Base-by-base conservation (phyloP, 1,140 invertebrate species). In the Brachionus plicatilis region DNA sequence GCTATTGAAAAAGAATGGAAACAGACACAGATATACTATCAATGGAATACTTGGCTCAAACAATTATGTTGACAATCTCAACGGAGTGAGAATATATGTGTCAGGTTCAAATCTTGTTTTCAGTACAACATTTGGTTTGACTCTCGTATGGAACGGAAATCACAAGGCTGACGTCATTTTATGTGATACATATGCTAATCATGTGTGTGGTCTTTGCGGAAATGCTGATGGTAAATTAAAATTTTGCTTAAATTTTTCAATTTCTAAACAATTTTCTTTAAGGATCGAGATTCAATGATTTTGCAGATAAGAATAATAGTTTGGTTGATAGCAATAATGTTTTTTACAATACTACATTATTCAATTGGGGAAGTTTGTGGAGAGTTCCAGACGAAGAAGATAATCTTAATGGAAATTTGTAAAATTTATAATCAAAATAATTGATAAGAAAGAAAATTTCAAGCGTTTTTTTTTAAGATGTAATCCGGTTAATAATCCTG, bases 181-280 rank as follows among this genome's bases (percentile, higher is more conserved):
- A 27, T 82, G 79, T 68, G n/a, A 82, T 43, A 24, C 53, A 20
- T 82, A 82, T 68, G 17, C 53, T 24, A 68, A 82, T 24, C 27
- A 82, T 60, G 33, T 82, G n/a, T 82, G 79, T 17, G 79, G 79
- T 9, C 60, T 82, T 27, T 82, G 79, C 27, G 79, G 79, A 41
- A 82, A 82, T 45, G 79, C 79, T 45, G 79, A 82, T 68, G 79
- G 79, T 37, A 37, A 7, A 37, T 7, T 0, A 37, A 37, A 6
- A 7, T 37, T 37, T 37, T 6, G 33, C 5, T 37, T 37, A 37
- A 37, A 37, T 37, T 37, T 5, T 7, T 37, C 5, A 80, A 27
- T 56, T 12, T 60, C 20, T n/a, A 37, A 80, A 7, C 9, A 27
- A 33, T 29, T 65, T 80, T 0, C 41, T 11, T 24, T 17, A 37